Evolutionary conservation across 2,113 vertebrate genomes (phyloP).

Genomic region (Pelecanus crispus): DNA sequence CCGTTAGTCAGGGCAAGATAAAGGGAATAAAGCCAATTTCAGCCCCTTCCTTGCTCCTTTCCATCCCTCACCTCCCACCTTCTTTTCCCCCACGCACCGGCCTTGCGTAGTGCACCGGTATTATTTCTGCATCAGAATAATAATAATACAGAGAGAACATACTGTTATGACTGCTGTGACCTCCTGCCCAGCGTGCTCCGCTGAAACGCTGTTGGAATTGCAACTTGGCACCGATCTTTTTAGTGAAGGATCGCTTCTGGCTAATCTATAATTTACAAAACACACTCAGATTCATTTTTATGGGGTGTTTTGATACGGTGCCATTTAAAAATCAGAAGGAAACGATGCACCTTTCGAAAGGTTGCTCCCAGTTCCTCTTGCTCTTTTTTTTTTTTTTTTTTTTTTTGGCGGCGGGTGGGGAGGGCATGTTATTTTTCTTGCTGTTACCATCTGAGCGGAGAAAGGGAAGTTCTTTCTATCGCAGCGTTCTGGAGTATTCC

Average conservation of each 20-base stretch:
- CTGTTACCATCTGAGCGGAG: neutral
- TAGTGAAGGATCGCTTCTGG: neutral
- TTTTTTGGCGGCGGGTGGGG: no score
- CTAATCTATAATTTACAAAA: constrained; percentile 62
- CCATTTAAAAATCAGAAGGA: neutral
- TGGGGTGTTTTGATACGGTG: neutral
- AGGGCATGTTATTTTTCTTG: neutral
- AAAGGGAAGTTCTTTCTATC: neutral
- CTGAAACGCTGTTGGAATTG: constrained; percentile 24
- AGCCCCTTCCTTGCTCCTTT: neutral
- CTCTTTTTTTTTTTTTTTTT: neutral
- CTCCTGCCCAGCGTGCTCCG: neutral
- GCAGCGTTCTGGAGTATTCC: neutral
- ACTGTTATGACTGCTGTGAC: neutral
- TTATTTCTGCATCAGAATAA: constrained; percentile 52
- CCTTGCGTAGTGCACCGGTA: neutral
- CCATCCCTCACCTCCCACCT: neutral
- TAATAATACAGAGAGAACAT: neutral
- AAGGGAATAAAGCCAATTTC: neutral
- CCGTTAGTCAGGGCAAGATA: neutral
- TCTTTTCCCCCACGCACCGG: neutral
- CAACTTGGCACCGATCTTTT: neutral
- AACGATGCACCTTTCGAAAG: neutral
- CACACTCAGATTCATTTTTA: constrained; percentile 17
- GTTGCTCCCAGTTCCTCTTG: neutral